Evolutionary conservation across 2,113 vertebrate genomes (phyloP).

Genomic region (Chrysemys picta): DNA sequence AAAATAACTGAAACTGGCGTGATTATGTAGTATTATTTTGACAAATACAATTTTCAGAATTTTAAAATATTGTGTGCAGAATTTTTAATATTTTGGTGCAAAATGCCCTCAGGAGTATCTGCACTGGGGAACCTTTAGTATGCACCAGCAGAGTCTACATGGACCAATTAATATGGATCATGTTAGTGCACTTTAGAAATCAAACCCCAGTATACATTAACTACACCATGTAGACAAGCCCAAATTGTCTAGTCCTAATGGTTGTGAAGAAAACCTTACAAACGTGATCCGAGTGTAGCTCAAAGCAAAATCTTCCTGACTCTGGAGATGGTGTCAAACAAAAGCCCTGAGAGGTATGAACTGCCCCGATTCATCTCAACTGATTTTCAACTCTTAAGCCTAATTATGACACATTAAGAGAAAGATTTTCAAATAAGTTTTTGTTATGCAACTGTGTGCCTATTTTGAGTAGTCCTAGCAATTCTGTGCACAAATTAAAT

Average conservation of each 20-base stretch:
- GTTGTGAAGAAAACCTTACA: not conserved
- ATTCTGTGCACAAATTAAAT: constrained; percentile 32
- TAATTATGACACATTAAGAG: constrained; percentile 65
- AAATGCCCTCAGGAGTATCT: too few relatives aligned
- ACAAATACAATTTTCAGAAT: too few relatives aligned
- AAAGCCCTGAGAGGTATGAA: constrained; percentile 35
- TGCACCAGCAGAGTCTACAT: not conserved
- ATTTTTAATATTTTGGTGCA: too few relatives aligned
- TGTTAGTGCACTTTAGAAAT: not conserved
- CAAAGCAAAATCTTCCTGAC: not conserved
- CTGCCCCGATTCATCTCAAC: constrained; percentile 61
- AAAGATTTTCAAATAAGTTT: constrained; percentile 51
- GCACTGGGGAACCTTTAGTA: not conserved
- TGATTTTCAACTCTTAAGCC: constrained; percentile 45
- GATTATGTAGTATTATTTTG: too few relatives aligned
- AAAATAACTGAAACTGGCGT: too few relatives aligned
- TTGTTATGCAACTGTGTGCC: constrained; percentile 32
- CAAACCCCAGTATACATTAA: not conserved
- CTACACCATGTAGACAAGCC: not conserved
- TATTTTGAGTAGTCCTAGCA: constrained; percentile 4
- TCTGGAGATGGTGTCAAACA: not conserved
- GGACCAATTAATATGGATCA: too few relatives aligned
- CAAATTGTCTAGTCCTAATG: not conserved
- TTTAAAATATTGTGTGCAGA: too few relatives aligned
- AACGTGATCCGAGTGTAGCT: not conserved